A percentile compares a stretch with the other conserved stretches of the same genome.
Conservation (phyloP, 2,888 invertebrate genomes). For the Noctua comes region DNA sequence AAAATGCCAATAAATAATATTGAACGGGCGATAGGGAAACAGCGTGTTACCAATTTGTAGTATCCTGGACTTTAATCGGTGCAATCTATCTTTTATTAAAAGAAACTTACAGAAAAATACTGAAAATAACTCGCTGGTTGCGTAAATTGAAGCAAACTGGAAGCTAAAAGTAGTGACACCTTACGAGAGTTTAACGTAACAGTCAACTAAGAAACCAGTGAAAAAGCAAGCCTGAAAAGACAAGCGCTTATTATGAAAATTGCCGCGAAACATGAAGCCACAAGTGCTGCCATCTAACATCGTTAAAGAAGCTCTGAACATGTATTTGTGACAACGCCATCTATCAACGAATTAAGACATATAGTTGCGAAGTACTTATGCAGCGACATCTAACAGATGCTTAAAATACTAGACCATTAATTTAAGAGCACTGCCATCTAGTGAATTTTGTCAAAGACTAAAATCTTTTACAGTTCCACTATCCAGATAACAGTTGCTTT, state of each 20-base stretch:
- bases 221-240: background rate
- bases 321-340: slow-evolving; percentile 16
- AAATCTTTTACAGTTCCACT: rapidly evolving
- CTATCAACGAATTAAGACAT: slow-evolving; percentile 14
- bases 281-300: background rate
- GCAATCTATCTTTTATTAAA: slow-evolving; percentile 22
- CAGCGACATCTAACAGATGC: slow-evolving; percentile 16
- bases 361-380: rapidly evolving
- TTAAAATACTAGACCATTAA: rapidly evolving
- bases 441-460: background rate
- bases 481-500: background rate
- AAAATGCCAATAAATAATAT: slow-evolving; percentile 38
- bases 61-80: background rate
- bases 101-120: slow-evolving; percentile 3
- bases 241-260: background rate
- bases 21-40: slow-evolving; percentile 22
- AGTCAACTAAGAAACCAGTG: rapidly evolving
- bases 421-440: slow-evolving; percentile 15
- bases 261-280: background rate
- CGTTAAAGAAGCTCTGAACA: background rate
- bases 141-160: background rate
- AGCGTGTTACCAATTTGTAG: slow-evolving; percentile 51
- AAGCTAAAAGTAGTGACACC: background rate
- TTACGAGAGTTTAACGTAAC: background rate
- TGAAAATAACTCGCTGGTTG: background rate